Percentiles rank a stretch among this genome's conserved stretches.
phyloP scores from a whole-genome alignment of 2,113 vertebrate species.

The Phrynocephalus versicolor region DNA sequence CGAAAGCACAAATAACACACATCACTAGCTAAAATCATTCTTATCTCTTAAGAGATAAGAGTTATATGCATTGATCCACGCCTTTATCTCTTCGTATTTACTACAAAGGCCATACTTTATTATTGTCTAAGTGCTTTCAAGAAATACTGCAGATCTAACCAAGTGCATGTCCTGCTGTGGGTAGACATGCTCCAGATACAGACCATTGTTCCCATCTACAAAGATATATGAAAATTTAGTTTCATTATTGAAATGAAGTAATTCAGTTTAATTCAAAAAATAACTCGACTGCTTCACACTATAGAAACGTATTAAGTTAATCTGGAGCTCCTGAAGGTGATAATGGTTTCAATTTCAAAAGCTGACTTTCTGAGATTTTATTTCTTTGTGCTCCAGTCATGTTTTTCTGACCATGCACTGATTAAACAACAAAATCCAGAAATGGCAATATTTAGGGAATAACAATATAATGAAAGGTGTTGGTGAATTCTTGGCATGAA shows the following conservation, averaged over 20 bases:
- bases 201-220: neutral
- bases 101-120: no score
- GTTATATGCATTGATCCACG: no score
- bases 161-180: neutral
- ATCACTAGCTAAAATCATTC: no score
- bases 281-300: no score
- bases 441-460: neutral
- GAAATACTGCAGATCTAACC: neutral
- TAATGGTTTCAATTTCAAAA: neutral
- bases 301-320: neutral
- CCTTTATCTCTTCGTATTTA: no score
- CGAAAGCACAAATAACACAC: no score
- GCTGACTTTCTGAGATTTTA: neutral
- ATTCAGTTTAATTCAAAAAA: no score
- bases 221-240: neutral
- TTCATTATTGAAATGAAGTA: no score
- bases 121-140: neutral
- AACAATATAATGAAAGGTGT: neutral
- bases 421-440: neutral
- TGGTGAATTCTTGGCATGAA: neutral
- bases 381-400: neutral
- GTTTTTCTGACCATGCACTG: no score
- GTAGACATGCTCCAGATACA: neutral
- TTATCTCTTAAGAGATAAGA: no score
- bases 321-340: neutral